Evolutionary conservation across 2,888 invertebrate species (phyloP), one percentile per base, ranked within the genome.

Genomic region (Macropis europaea): DNA sequence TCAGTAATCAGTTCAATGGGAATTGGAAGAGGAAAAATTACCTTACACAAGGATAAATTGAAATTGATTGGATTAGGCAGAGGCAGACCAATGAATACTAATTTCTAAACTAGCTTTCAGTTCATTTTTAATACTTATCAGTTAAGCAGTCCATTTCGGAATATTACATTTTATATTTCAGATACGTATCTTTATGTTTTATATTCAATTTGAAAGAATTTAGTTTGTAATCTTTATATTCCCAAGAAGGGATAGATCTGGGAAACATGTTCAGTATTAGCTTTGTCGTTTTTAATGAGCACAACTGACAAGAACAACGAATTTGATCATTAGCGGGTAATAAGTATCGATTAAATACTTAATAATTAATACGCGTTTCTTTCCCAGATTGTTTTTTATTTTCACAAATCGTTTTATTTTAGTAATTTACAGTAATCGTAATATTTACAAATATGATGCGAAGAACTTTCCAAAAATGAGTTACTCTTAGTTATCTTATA

Each of bases 361-460:
- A 26, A 45, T 32, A 43, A 24, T 7, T 22, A 22, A 11, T 11
- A 48, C 28, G 26, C 9, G 9, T 52, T 19, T 34, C 48, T 62
- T 7, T 42, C 6, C 34, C 48, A 62, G 38, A 69, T 53, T 48
- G 57, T 52, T 17, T 6, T 50, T 64, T 71, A 63, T 38, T 57
- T 59, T 43, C 43, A 38, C 62, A 63, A 73, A 64, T 56, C 47
- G 61, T 42, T 76, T 81, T 74, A 78, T 74, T 81, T 68, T 24
- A 48, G 38, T 70, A 71, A 60, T 77, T 72, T 81, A 82, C 81
- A 82, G 77, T 59, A 32, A 75, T 76, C 32, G 32, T 77, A 61
- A 34, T 82, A 82, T 82, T 76, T 82, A 81, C 83, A 82, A 56
- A 43, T 73, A 64, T 63, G 45, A 48, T 63, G 34, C 52, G 9